Percentiles rank a stretch among this genome's conserved stretches.
Evolutionary conservation across 2,888 invertebrate species (phyloP).

Genomic region (Phragmatobia fuliginosa): DNA sequence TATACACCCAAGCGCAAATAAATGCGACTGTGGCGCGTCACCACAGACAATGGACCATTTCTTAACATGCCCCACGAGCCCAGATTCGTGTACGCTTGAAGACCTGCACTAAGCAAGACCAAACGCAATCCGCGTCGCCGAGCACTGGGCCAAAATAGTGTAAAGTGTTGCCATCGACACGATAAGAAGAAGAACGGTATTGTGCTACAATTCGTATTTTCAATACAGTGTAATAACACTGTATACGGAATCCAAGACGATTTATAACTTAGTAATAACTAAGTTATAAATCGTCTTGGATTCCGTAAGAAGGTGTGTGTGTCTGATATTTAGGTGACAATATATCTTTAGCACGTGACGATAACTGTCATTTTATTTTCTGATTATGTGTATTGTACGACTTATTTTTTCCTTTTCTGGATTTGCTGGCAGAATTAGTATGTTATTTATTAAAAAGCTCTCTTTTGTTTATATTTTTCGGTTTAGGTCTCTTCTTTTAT

Average conservation of each 20-base stretch:
- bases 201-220: background rate
- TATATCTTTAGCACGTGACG: background rate
- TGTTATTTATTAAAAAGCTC: background rate
- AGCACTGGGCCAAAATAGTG: too few species aligned
- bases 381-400: background rate
- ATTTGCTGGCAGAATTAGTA: background rate
- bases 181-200: too few species aligned
- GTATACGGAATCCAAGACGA: background rate
- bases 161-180: too few species aligned
- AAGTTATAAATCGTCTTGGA: background rate
- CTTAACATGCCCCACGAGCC: too few species aligned
- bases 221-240: too few species aligned
- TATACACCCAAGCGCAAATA: too few species aligned
- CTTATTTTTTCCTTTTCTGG: background rate
- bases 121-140: too few species aligned
- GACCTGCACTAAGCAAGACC: too few species aligned
- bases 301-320: background rate
- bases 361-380: slow-evolving; percentile 1
- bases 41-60: too few species aligned
- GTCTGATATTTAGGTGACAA: background rate
- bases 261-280: slow-evolving; percentile 3
- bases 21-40: too few species aligned
- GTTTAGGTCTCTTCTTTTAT: background rate
- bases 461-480: too few species aligned
- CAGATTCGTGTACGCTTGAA: too few species aligned